These are phyloP conservation scores for Phrynocephalus forsythii DNA, from an alignment of 2,797 vertebrate species.

Conservation along the genomic window DNA sequence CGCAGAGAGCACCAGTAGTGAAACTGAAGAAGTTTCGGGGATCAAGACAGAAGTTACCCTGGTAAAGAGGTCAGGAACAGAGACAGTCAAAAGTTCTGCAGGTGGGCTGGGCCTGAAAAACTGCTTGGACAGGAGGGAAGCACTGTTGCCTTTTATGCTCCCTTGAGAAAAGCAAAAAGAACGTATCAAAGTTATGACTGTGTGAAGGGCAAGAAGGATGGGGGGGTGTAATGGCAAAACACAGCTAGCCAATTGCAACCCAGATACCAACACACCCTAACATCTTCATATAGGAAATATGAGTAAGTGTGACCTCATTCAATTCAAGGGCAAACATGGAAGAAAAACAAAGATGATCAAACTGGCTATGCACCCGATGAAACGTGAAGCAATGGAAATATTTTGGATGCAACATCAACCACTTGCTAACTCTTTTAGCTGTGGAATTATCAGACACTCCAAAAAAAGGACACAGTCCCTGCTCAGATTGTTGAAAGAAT, in stretches of 20 bases:
- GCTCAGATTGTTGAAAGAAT: rapidly evolving
- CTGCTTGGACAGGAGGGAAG: neutral
- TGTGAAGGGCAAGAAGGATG: neutral
- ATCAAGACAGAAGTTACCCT: neutral
- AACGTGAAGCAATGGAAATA: neutral
- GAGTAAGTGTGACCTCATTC: neutral
- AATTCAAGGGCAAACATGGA: neutral
- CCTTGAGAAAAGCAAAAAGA: neutral
- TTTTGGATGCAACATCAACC: neutral
- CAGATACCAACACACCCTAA: neutral
- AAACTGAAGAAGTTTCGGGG: neutral
- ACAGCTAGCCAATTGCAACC: neutral
- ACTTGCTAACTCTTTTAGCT: neutral
- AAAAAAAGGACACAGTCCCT: neutral
- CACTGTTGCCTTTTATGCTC: neutral
- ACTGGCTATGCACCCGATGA: neutral
- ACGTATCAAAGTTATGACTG: neutral
- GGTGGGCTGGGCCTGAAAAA: neutral
- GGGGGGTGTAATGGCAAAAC: neutral
- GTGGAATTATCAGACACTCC: neutral
- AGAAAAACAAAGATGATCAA: neutral
- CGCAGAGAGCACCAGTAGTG: neutral
- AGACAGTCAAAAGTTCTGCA: neutral
- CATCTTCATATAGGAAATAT: neutral
- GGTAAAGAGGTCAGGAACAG: neutral